Conservation (phyloP, 2,113 vertebrate genomes). For the Turdus rufiventris region DNA sequence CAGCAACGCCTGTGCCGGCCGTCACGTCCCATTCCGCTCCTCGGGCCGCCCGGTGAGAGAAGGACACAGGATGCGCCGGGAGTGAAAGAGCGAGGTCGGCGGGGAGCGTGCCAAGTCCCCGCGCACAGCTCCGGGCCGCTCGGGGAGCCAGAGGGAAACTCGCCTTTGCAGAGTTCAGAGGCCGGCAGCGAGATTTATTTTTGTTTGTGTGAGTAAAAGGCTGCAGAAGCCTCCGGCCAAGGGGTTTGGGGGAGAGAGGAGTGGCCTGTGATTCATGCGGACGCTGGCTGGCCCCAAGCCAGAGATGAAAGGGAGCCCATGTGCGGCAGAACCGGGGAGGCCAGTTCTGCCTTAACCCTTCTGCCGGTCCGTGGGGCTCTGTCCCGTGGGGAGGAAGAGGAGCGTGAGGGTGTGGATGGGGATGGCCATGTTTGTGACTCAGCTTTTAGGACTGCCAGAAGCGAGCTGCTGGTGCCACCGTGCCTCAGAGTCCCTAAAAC, state of each 20-base stretch:
- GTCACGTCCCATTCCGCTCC: slow-evolving; percentile 80
- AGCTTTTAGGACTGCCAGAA: background rate
- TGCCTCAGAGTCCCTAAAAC: slow-evolving; percentile 11
- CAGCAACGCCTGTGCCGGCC: slow-evolving; percentile 72
- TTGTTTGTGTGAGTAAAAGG: slow-evolving; percentile 81
- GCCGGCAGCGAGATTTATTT: slow-evolving; percentile 80
- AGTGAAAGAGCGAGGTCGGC: slow-evolving; percentile 79
- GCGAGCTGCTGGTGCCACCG: accelerated
- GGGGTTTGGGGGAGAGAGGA: slow-evolving; percentile 51
- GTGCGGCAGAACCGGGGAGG: slow-evolving; percentile 64
- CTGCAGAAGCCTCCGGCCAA: slow-evolving; percentile 74
- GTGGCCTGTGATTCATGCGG: slow-evolving; percentile 72
- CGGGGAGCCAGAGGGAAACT: slow-evolving; percentile 74
- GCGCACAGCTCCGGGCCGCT: slow-evolving; percentile 65
- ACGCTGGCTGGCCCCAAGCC: slow-evolving; percentile 60
- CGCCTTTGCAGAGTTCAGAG: slow-evolving; percentile 77
- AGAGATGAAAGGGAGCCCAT: slow-evolving; percentile 59
- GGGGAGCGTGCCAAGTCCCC: slow-evolving; percentile 77
- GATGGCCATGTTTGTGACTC: accelerated
- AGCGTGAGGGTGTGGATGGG: accelerated
- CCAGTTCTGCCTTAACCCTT: slow-evolving; percentile 49
- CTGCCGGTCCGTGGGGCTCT: background rate
- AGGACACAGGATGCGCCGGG: slow-evolving; percentile 81
- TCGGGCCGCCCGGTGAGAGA: slow-evolving; percentile 77
- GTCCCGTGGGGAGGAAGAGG: background rate